These are phyloP conservation scores for Pollachius pollachius DNA, from an alignment of 2,113 vertebrate genomes.

Conservation along the genomic window DNA sequence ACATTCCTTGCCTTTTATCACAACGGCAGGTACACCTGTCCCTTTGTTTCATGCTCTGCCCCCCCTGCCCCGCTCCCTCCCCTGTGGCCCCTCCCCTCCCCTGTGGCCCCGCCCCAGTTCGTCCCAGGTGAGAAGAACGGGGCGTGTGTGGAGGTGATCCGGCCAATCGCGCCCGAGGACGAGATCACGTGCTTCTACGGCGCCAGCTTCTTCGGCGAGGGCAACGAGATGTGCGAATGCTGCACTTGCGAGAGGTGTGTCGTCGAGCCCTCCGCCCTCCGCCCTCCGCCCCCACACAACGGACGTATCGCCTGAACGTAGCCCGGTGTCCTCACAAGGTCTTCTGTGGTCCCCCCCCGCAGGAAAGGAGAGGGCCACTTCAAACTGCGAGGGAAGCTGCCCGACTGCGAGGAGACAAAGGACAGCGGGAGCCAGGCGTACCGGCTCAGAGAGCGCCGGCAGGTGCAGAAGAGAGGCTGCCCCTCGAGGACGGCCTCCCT, in stretches of 20 bases:
- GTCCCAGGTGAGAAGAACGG: slow-evolving; percentile 84
- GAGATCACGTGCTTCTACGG: slow-evolving; percentile 95
- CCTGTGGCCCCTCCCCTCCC: slow-evolving; percentile 8
- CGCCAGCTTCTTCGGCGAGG: slow-evolving; percentile 90
- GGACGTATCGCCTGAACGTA: no score
- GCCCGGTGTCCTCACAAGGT: neutral
- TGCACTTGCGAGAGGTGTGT: slow-evolving; percentile 89
- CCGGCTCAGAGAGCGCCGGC: slow-evolving; percentile 82
- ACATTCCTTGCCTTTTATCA: no score
- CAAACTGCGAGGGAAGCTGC: slow-evolving; percentile 63
- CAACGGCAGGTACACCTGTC: no score
- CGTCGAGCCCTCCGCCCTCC: neutral
- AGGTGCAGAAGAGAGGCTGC: slow-evolving; percentile 68
- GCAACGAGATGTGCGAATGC: slow-evolving; percentile 93
- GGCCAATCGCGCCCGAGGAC: slow-evolving; percentile 86
- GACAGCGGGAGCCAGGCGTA: slow-evolving; percentile 79
- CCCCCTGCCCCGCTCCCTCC: slow-evolving; percentile 3
- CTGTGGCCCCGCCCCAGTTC: slow-evolving; percentile 63
- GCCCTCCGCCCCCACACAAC: neutral
- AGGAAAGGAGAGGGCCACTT: slow-evolving; percentile 89
- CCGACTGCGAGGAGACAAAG: slow-evolving; percentile 61
- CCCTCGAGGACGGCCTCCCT: slow-evolving; percentile 45
- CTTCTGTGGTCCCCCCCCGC: neutral
- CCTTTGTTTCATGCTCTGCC: slow-evolving; percentile 32
- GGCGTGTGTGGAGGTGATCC: slow-evolving; percentile 87